phyloP scores from a whole-genome alignment of 2,797 vertebrate genomes.

The Coilia nasus region DNA sequence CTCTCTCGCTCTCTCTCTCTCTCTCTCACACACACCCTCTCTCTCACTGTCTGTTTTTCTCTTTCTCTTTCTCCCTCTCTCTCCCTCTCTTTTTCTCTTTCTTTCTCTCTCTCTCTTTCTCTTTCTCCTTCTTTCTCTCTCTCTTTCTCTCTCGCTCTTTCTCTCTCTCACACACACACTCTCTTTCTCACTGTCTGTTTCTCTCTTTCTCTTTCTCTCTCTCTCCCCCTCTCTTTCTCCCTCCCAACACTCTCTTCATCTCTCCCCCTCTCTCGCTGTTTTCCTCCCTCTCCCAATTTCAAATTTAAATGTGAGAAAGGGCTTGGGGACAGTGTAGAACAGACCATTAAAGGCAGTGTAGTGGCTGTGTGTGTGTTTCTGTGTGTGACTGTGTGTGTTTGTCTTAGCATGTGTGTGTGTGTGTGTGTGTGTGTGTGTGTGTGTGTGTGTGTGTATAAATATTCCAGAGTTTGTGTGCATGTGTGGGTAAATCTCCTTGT shows the following conservation, averaged over 20 bases:
- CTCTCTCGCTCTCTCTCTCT: background rate
- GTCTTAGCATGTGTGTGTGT: no score
- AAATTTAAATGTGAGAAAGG: no score
- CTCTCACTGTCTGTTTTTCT: background rate
- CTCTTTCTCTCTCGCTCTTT: background rate
- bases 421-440: no score
- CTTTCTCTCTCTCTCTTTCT: background rate
- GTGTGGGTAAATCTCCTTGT: no score
- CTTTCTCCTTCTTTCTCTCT: background rate
- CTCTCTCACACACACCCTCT: background rate
- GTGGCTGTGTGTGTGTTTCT: no score
- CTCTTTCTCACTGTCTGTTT: background rate
- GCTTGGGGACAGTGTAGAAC: no score
- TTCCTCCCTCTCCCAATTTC: no score
- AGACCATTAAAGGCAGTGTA: no score
- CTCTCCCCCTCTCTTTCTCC: conserved; percentile 32
- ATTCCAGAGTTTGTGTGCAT: no score
- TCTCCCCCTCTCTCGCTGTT: background rate
- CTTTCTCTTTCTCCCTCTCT: background rate
- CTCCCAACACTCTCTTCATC: conserved; percentile 31
- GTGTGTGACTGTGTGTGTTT: no score
- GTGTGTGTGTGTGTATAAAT: no score
- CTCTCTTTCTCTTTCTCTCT: background rate
- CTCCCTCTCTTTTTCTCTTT: conserved; percentile 37
- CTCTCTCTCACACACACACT: background rate